Conservation (phyloP, 2,113 vertebrate species). For the Bufo bufo region DNA sequence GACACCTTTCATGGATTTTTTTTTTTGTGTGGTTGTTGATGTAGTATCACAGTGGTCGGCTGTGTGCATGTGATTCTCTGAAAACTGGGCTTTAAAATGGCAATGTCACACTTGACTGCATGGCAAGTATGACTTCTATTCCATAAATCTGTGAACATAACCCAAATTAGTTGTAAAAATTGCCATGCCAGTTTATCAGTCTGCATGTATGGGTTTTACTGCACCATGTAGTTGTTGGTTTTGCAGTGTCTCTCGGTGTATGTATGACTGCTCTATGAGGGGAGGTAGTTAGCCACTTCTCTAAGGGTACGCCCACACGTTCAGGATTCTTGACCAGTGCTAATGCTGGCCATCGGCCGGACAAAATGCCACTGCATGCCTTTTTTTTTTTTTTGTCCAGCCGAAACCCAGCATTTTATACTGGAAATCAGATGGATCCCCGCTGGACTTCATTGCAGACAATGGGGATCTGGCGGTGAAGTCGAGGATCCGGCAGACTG, state of each 20-base stretch:
- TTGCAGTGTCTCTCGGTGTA: neutral
- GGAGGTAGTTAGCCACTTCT: neutral
- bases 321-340: too few species aligned
- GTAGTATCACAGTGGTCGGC: neutral
- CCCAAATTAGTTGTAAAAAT: neutral
- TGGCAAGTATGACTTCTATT: neutral
- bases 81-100: neutral
- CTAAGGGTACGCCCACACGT: too few species aligned
- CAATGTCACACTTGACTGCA: neutral
- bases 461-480: too few species aligned
- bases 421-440: too few species aligned
- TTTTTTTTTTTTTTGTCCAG: too few species aligned
- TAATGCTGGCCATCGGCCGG: too few species aligned
- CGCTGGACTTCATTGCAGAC: too few species aligned
- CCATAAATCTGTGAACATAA: neutral
- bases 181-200: constrained; percentile 10
- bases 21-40: neutral
- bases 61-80: neutral
- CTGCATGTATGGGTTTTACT: neutral
- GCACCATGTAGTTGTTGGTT: neutral
- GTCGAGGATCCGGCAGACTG: too few species aligned
- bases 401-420: too few species aligned
- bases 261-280: neutral
- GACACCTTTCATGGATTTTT: neutral
- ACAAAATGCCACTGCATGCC: too few species aligned